Percentiles rank a stretch among this genome's conserved stretches.
These are phyloP conservation scores for Lepus townsendii DNA, from an alignment of 2,797 vertebrate species.

Conservation along the genomic window DNA sequence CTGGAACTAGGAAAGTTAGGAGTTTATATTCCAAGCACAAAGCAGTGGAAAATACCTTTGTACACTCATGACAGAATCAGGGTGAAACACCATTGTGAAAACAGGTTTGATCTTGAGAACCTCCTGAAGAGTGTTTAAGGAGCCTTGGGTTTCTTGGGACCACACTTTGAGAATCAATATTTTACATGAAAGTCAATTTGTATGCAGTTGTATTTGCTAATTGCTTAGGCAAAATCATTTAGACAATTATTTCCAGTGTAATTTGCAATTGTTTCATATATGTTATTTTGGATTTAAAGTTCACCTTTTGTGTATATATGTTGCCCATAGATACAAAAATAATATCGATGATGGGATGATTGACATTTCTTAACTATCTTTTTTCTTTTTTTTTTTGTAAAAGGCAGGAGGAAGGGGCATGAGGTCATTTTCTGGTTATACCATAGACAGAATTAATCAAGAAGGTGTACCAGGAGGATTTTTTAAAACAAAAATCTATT, in stretches of 20 bases:
- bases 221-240: constrained; percentile 15
- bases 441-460: not conserved
- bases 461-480: not conserved
- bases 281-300: constrained; percentile 29
- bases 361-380: not conserved
- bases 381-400: constrained; percentile 36
- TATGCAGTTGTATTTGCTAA: not conserved
- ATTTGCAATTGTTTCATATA: constrained; percentile 55
- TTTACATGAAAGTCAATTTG: not conserved
- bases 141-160: not conserved
- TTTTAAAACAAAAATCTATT: not conserved
- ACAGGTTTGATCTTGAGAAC: not conserved
- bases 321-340: not conserved
- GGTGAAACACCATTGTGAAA: constrained; percentile 1
- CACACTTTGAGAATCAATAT: not conserved
- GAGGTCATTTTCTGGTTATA: not conserved
- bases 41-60: not conserved
- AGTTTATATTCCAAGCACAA: not conserved
- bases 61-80: not conserved
- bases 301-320: not conserved
- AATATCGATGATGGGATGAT: not conserved
- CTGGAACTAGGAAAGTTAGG: not conserved
- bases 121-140: not conserved
- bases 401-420: not conserved
- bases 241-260: not conserved